Conservation (phyloP, 30 jellyfish, hydroid and myxozoan species). For the Morbakka virulenta region DNA sequence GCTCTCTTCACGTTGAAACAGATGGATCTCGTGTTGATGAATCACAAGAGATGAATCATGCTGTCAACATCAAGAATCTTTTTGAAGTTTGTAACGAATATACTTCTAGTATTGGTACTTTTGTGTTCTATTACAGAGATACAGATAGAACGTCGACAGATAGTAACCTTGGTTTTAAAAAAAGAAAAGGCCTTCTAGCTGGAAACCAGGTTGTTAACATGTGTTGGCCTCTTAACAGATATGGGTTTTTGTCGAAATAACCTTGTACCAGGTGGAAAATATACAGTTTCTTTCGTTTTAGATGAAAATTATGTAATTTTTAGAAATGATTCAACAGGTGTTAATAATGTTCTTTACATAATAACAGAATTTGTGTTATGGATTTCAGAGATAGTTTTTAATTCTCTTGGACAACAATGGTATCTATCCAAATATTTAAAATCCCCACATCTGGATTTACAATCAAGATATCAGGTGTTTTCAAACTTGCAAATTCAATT, state of each 20-base stretch:
- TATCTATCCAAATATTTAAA: too few species aligned
- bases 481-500: too few species aligned
- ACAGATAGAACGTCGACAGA: too few species aligned
- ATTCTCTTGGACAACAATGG: too few species aligned
- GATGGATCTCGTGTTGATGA: conserved; percentile 3
- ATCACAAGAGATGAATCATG: conserved; percentile 20
- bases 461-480: too few species aligned
- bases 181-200: conserved; percentile 26
- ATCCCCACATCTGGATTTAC: too few species aligned
- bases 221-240: conserved; percentile 16
- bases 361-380: conserved; percentile 11
- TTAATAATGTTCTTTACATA: background rate
- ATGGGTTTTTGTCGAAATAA: background rate
- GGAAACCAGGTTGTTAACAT: too few species aligned
- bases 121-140: too few species aligned
- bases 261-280: conserved; percentile 12
- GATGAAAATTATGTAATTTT: conserved; percentile 1
- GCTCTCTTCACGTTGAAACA: conserved; percentile 2
- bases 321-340: too few species aligned
- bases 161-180: conserved; percentile 19
- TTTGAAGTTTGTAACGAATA: too few species aligned
- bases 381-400: conserved; percentile 19
- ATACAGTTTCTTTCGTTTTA: background rate
- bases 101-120: too few species aligned
- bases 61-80: conserved; percentile 8